A percentile compares a stretch with the other conserved stretches of the same genome.
Evolutionary conservation across 2,888 invertebrate genomes (phyloP).

Genomic region (Muschampia plurimacula): DNA sequence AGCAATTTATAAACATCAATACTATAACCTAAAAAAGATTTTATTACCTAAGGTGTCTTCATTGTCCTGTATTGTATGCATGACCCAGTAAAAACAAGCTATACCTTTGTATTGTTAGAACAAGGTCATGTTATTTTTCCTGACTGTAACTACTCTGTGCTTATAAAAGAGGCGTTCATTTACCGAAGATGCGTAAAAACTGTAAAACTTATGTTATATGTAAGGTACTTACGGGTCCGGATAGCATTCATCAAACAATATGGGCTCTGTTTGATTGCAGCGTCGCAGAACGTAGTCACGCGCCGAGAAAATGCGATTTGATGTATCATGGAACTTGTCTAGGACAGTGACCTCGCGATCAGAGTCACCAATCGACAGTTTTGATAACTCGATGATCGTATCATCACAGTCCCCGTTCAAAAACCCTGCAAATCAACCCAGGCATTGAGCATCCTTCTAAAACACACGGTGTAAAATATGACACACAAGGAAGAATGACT

Average conservation of each 20-base stretch:
- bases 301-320: constrained; percentile 69
- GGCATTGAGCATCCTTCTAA: constrained; percentile 47
- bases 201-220: neutral
- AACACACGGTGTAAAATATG: constrained; percentile 48
- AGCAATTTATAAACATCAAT: neutral
- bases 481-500: constrained; percentile 73
- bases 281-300: constrained; percentile 86
- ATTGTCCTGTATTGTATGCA: constrained; percentile 43
- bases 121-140: constrained; percentile 16
- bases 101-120: constrained; percentile 27
- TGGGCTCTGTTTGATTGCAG: constrained; percentile 88
- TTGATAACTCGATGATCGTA: constrained; percentile 83
- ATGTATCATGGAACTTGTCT: constrained; percentile 74
- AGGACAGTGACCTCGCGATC: constrained; percentile 75
- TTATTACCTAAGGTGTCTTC: constrained; percentile 39
- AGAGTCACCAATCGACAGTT: constrained; percentile 79
- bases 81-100: constrained; percentile 41
- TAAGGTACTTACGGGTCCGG: constrained; percentile 84
- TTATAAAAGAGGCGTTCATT: neutral
- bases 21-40: constrained; percentile 28
- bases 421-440: constrained; percentile 72
- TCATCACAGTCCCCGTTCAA: constrained; percentile 85
- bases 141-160: neutral
- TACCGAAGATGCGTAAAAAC: neutral
- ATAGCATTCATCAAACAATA: constrained; percentile 88